A percentile compares a stretch with the other conserved stretches of the same genome.
Evolutionary conservation across 1,140 invertebrate species (phyloP).

Genomic region (Bombus superbus): DNA sequence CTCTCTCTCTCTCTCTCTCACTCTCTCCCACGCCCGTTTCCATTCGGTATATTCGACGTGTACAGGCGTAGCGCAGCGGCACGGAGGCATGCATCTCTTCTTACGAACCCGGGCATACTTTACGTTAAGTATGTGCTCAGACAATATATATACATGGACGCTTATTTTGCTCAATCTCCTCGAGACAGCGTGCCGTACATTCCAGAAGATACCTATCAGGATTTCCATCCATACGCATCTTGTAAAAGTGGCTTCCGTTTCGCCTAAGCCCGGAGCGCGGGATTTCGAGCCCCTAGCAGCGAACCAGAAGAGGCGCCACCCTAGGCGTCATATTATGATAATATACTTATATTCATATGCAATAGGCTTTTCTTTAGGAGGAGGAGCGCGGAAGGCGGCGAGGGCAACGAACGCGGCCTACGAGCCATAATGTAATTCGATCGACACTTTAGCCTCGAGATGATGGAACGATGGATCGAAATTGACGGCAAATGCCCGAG

Average conservation of each 20-base stretch:
- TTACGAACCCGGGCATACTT: background rate
- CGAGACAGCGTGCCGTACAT: constrained; percentile 42
- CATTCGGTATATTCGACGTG: background rate
- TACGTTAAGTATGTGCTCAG: constrained; percentile 3
- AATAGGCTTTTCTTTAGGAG: constrained; percentile 65
- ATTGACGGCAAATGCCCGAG: constrained; percentile 59
- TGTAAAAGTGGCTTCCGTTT: constrained; percentile 57
- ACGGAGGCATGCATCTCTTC: too few species aligned
- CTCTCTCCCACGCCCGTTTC: too few species aligned
- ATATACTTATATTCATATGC: constrained; percentile 80
- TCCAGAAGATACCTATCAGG: constrained; percentile 53
- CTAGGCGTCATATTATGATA: constrained; percentile 76
- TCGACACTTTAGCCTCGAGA: constrained; percentile 70
- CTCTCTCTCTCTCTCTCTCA: too few species aligned
- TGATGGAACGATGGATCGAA: constrained; percentile 71
- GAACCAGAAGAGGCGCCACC: constrained; percentile 65
- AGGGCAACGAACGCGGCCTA: constrained; percentile 54
- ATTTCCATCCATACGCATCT: constrained; percentile 62
- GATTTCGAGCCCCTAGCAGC: constrained; percentile 63
- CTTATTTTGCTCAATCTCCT: constrained; percentile 42
- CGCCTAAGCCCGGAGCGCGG: constrained; percentile 25
- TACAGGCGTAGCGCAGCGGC: background rate
- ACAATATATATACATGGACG: background rate
- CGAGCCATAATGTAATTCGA: constrained; percentile 71
- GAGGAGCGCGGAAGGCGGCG: constrained; percentile 15